A percentile compares a stretch with the other conserved stretches of the same genome.
These are phyloP conservation scores for Hylia prasina DNA, from an alignment of 2,113 vertebrate species.

Conservation along the genomic window DNA sequence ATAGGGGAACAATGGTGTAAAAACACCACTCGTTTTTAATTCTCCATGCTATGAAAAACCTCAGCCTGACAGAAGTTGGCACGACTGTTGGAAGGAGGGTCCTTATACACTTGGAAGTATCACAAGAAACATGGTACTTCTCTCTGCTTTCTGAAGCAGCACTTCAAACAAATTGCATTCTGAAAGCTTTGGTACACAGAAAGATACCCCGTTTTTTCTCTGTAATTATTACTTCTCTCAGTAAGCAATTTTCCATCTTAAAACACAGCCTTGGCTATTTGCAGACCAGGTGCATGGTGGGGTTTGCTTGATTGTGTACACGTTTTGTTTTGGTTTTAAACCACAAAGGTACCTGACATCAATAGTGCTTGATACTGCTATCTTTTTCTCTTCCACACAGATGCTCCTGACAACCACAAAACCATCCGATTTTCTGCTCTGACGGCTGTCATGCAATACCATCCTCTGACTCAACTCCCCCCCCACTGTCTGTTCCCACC, in stretches of 20 bases:
- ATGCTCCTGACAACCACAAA: background rate
- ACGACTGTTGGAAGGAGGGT: background rate
- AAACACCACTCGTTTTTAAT: background rate
- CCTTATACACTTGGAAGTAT: background rate
- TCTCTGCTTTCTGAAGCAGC: background rate
- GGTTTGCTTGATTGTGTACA: background rate
- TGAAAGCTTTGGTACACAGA: background rate
- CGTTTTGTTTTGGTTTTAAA: background rate
- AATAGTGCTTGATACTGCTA: background rate
- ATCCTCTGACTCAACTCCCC: background rate
- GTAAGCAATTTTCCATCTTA: background rate
- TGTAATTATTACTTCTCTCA: background rate
- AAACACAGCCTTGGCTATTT: background rate
- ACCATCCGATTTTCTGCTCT: background rate
- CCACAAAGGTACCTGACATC: background rate
- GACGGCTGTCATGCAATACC: background rate
- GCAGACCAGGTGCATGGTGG: background rate
- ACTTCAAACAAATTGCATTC: background rate
- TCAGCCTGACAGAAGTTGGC: background rate
- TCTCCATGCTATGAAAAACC: background rate
- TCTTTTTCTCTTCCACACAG: rapidly evolving
- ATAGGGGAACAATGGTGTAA: background rate
- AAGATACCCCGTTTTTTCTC: background rate
- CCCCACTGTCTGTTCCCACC: background rate
- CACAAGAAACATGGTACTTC: background rate